Evolutionary conservation across 2,888 invertebrate genomes (phyloP).

Genomic region (Sclerodermus sp.): DNA sequence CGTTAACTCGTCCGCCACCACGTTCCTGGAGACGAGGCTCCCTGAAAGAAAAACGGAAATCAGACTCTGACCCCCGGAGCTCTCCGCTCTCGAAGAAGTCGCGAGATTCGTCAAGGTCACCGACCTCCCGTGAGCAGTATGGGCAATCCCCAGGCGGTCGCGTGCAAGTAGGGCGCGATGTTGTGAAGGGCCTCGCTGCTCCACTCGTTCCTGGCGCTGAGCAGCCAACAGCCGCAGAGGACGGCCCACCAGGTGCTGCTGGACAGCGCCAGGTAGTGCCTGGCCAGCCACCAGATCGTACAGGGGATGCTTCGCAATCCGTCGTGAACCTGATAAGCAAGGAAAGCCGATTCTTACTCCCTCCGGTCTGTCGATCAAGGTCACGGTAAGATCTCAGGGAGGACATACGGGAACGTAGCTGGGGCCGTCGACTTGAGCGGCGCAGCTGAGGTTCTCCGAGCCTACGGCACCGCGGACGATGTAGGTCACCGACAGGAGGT

Average conservation of each 20-base stretch:
- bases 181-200: slow-evolving; percentile 88
- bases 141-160: slow-evolving; percentile 86
- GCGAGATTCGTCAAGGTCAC: background rate
- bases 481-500: slow-evolving; percentile 76
- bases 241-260: slow-evolving; percentile 87
- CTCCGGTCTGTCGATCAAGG: too few relatives aligned
- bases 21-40: slow-evolving; percentile 75
- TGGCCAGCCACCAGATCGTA: slow-evolving; percentile 73
- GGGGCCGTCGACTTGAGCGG: slow-evolving; percentile 53
- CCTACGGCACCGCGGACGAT: slow-evolving; percentile 69
- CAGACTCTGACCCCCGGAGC: too few relatives aligned
- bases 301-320: slow-evolving; percentile 66
- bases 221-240: slow-evolving; percentile 85
- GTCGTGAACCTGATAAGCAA: slow-evolving; percentile 47
- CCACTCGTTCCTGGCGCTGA: slow-evolving; percentile 91
- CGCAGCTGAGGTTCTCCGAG: slow-evolving; percentile 52
- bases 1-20: slow-evolving; percentile 78
- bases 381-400: too few relatives aligned
- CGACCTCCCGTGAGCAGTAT: slow-evolving; percentile 79
- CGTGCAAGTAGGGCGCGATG: slow-evolving; percentile 82
- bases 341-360: too few relatives aligned
- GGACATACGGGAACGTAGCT: slow-evolving; percentile 53
- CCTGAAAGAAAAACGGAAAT: slow-evolving; percentile 31
- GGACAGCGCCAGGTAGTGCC: slow-evolving; percentile 79
- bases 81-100: too few relatives aligned